Evolutionary conservation across 1,140 invertebrate genomes (phyloP), one percentile per base, ranked within the genome.

Genomic region (Heliconius hermathena): DNA sequence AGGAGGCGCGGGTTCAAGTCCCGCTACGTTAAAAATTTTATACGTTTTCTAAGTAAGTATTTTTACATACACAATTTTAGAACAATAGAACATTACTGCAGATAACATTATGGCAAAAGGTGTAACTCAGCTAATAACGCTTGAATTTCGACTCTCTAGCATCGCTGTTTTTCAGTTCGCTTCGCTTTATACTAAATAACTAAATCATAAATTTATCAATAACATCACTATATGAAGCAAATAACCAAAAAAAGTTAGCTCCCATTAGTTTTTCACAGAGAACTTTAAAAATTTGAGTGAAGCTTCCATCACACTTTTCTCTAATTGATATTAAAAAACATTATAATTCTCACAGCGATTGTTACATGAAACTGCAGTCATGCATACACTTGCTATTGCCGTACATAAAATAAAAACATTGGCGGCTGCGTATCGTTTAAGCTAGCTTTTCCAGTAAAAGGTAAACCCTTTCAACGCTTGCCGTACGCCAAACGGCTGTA

Each of bases 381-480:
- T 38, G 60, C 71, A 20, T 76, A 60, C 60, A 33, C 26, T 72
- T 73, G 52, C 49, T 74, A 57, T 66, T 74, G 49, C 54, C 26
- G 60, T 66, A 74, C 41, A 74, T 72, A 72, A 72, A 74, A 73
- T 73, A 78, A 78, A 78, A 78, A 78, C 77, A 78, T 78, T 78
- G 71, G 57, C 38, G 54, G 38, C 54, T 71, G 71, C 71, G 72
- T 74, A 78, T 74, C 77, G 77, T 78, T 78, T 78, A 78, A 74
- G 71, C 77, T 74, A 78, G 72, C 72, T 74, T 72, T 78, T 78
- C 74, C 77, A n/a, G 26, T 26, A 26, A 26, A 26, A 26, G 77
- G 77, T 54, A 78, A 78, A 78, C 77, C 77, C 77, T 78, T 78
- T 78, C 77, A 74, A 57, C 77, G 71, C 41, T 49, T 36, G 77